Conservation (phyloP, 2,888 invertebrate species). For the Acleris literana region DNA sequence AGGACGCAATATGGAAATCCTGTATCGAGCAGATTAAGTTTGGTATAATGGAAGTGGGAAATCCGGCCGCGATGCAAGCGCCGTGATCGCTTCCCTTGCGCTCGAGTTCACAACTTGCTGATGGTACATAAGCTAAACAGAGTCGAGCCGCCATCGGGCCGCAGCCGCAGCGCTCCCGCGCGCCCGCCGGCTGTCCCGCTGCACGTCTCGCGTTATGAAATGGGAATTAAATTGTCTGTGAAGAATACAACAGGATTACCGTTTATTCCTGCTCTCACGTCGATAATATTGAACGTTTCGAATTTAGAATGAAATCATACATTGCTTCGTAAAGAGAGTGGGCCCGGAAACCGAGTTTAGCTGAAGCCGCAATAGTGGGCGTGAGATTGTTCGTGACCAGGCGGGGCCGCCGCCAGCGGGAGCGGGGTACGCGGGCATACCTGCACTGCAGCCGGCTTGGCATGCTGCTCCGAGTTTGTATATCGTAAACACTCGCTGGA, state of each 20-base stretch:
- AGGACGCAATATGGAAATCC: conserved; percentile 21
- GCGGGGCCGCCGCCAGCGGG: conserved; percentile 28
- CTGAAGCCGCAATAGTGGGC: conserved; percentile 44
- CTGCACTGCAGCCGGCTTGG: conserved; percentile 53
- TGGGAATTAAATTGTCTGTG: conserved; percentile 75
- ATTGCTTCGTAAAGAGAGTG: conserved; percentile 5
- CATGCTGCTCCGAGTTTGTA: conserved; percentile 44
- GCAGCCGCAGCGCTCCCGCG: conserved; percentile 17
- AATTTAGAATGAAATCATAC: conserved; percentile 25
- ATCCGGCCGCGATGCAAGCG: conserved; percentile 37
- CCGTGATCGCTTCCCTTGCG: conserved; percentile 50
- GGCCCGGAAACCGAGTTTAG: conserved; percentile 1
- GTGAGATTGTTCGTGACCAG: conserved; percentile 14
- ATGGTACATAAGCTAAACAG: conserved; percentile 42
- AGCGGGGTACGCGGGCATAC: conserved; percentile 48
- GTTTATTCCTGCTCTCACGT: conserved; percentile 45
- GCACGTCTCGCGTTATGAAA: conserved; percentile 65
- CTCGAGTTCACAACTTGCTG: conserved; percentile 52
- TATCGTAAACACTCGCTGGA: conserved; percentile 49
- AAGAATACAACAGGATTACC: conserved; percentile 68
- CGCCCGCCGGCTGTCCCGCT: conserved; percentile 45
- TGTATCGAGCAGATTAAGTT: conserved; percentile 40
- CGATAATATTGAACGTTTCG: conserved; percentile 45
- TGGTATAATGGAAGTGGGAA: conserved; percentile 42
- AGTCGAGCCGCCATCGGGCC: conserved; percentile 10